Conservation (phyloP, 2,797 vertebrate genomes). For the Chaenodraco wilsoni region DNA sequence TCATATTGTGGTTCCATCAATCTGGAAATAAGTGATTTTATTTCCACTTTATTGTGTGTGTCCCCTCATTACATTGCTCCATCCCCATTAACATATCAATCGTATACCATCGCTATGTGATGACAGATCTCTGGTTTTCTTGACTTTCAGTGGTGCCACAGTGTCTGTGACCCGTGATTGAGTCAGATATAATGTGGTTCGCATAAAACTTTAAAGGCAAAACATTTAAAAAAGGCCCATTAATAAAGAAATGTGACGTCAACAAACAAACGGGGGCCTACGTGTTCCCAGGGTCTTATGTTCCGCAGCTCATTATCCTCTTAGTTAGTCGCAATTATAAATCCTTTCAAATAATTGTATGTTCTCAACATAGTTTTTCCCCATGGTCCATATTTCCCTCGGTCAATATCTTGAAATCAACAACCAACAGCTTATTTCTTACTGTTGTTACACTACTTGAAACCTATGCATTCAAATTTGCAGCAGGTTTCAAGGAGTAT, state of each 20-base stretch:
- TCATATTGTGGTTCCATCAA: neutral
- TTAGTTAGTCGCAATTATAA: too few species aligned
- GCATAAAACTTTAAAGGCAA: conserved; percentile 14
- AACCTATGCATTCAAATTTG: too few species aligned
- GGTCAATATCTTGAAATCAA: too few species aligned
- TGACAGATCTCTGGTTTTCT: conserved; percentile 16
- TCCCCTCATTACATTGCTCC: neutral
- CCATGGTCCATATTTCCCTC: too few species aligned
- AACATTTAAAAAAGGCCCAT: conserved; percentile 8
- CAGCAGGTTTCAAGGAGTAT: too few species aligned
- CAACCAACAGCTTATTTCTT: too few species aligned
- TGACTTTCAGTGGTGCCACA: conserved; percentile 11
- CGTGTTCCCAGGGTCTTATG: too few species aligned
- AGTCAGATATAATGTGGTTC: conserved; percentile 30
- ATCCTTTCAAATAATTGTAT: too few species aligned
- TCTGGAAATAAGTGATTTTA: conserved; percentile 17
- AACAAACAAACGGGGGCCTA: too few species aligned
- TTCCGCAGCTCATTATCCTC: too few species aligned
- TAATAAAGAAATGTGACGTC: conserved; percentile 2
- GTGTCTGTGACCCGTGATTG: conserved; percentile 45
- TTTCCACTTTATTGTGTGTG: conserved; percentile 8
- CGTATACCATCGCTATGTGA: conserved; percentile 2
- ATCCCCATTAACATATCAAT: conserved; percentile 18
- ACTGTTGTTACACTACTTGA: too few species aligned
- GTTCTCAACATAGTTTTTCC: too few species aligned